Conservation (phyloP, 2,797 vertebrate genomes). For the Avahi laniger region DNA sequence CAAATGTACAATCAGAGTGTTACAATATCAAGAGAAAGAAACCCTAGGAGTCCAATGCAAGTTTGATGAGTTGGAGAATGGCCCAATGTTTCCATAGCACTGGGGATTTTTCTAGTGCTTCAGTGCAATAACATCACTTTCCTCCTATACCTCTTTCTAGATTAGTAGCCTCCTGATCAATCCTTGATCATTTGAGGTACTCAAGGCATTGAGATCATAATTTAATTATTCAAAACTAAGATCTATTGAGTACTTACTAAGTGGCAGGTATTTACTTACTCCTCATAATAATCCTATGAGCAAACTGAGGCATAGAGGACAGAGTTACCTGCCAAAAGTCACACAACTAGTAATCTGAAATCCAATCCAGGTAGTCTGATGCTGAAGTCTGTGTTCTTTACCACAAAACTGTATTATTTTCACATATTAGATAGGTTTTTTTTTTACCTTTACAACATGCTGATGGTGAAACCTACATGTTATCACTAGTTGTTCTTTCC, state of each 20-base stretch:
- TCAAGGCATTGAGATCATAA: neutral
- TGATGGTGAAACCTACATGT: neutral
- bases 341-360: neutral
- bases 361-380: neutral
- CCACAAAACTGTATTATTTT: neutral
- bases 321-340: neutral
- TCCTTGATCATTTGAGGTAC: neutral
- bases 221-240: neutral
- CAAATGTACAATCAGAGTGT: neutral
- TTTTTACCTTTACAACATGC: neutral
- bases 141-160: neutral
- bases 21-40: neutral
- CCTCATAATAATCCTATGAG: neutral
- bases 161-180: neutral
- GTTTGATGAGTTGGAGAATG: neutral
- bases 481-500: neutral
- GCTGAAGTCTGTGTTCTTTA: neutral
- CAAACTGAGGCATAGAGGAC: neutral
- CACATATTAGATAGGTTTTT: neutral
- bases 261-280: neutral
- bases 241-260: neutral
- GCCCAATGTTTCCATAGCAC: neutral
- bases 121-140: neutral
- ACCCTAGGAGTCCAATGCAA: no score
- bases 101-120: neutral